A percentile compares a stretch with the other conserved stretches of the same genome.
These are phyloP conservation scores for Prionace glauca DNA, from an alignment of 2,797 vertebrate genomes.

Conservation along the genomic window DNA sequence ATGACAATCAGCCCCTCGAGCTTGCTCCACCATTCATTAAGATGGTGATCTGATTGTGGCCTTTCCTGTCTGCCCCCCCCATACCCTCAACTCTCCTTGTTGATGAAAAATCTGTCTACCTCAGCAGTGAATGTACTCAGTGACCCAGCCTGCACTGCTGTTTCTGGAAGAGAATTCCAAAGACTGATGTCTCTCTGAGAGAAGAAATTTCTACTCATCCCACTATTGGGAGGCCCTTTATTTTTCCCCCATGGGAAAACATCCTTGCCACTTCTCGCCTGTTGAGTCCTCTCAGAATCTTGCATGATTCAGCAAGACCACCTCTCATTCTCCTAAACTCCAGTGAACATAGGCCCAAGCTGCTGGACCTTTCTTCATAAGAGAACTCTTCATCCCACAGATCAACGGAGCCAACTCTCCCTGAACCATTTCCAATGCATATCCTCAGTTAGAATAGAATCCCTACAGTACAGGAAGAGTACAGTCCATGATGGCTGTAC, in stretches of 20 bases:
- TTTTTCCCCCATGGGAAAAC: neutral
- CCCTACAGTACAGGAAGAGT: too few species aligned
- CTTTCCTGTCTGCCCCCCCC: neutral
- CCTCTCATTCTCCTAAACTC: too few species aligned
- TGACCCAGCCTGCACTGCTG: neutral
- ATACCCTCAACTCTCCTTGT: neutral
- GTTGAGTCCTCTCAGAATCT: too few species aligned
- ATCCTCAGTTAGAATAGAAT: too few species aligned
- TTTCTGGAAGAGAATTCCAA: neutral
- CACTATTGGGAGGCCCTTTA: neutral
- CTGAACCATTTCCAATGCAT: neutral
- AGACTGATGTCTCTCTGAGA: neutral
- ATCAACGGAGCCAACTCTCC: neutral
- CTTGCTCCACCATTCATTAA: neutral
- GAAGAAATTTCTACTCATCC: neutral
- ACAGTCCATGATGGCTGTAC: too few species aligned
- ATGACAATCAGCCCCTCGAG: neutral
- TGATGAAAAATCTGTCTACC: neutral
- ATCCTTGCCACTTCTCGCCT: too few species aligned
- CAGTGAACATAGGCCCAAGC: too few species aligned
- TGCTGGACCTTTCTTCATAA: too few species aligned
- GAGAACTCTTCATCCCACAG: neutral
- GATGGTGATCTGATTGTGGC: neutral
- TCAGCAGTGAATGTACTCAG: neutral
- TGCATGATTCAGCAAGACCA: too few species aligned